Conservation (phyloP, 2,113 vertebrate species). For the Actinemys pallida region DNA sequence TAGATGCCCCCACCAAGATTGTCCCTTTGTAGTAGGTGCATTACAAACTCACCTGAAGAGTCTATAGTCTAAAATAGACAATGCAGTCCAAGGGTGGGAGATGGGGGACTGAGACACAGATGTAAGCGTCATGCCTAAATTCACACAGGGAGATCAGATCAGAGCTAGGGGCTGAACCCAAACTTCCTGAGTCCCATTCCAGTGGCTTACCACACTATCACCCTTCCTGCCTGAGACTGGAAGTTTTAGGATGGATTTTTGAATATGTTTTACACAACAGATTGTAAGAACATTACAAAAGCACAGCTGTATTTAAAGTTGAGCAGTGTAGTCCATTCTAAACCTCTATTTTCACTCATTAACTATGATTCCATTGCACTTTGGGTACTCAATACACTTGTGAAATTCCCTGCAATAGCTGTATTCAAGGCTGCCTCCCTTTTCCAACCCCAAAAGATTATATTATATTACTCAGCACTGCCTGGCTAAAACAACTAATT, state of each 20-base stretch:
- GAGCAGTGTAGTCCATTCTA: neutral
- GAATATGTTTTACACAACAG: neutral
- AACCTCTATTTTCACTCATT: neutral
- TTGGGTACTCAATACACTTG: neutral
- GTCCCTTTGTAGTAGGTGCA: neutral
- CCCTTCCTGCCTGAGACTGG: neutral
- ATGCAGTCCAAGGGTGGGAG: neutral
- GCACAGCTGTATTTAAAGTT: neutral
- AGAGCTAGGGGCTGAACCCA: neutral
- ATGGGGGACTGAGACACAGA: neutral
- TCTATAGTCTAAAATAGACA: neutral
- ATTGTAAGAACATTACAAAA: neutral
- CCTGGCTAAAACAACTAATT: neutral
- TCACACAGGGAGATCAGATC: neutral
- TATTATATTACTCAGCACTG: neutral
- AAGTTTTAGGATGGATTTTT: neutral
- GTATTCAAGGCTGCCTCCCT: neutral
- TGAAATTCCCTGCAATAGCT: neutral
- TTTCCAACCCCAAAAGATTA: neutral
- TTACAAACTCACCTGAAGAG: neutral
- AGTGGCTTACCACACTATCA: neutral
- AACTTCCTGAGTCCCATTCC: neutral
- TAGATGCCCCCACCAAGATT: neutral
- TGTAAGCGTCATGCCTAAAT: neutral
- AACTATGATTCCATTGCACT: neutral